Conservation (phyloP, 2,888 invertebrate genomes). For the Nephrotoma appendiculata region DNA sequence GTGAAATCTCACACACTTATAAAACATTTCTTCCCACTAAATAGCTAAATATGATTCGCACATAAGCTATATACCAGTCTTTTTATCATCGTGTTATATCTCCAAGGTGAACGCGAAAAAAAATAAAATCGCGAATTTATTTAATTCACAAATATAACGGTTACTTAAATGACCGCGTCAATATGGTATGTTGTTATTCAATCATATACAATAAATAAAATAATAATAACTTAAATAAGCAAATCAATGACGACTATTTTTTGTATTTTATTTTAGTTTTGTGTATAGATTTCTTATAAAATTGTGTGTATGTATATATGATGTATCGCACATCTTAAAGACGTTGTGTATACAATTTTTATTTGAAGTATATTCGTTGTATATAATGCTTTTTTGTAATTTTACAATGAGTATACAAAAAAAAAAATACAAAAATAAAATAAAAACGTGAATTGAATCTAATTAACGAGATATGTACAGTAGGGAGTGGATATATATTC, state of each 20-base stretch:
- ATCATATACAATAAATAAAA: background rate
- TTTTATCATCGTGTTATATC: background rate
- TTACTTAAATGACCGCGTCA: constrained; percentile 1
- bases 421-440: background rate
- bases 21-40: background rate
- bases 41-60: background rate
- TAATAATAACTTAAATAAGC: background rate
- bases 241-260: constrained; percentile 1
- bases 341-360: background rate
- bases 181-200: background rate
- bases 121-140: background rate
- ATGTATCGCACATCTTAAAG: background rate
- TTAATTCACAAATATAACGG: background rate
- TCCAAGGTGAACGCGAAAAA: background rate
- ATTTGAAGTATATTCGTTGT: background rate
- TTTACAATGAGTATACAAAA: background rate
- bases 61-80: background rate
- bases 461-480: background rate
- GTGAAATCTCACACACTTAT: background rate
- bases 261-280: background rate
- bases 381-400: background rate
- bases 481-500: background rate
- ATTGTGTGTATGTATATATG: background rate
- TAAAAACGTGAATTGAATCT: constrained; percentile 1
- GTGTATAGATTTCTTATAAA: background rate